Base-by-base conservation (phyloP, 1,140 invertebrate genomes). In the Homarus americanus region DNA sequence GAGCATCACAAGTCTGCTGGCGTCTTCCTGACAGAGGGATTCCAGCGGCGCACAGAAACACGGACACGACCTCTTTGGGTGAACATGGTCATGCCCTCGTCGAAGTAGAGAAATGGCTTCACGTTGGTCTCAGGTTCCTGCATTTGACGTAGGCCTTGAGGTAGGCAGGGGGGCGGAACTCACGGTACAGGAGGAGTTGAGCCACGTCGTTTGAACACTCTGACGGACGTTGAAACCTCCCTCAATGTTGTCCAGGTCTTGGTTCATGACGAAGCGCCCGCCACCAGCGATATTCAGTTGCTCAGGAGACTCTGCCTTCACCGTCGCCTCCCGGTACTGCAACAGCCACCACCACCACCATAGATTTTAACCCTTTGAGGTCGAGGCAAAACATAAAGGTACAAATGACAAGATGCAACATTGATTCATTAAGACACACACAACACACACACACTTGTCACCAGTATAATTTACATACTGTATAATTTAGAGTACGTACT, bases 131-230 rank as follows among this genome's bases (percentile, higher is more conserved):
- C n/a, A 3, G 17, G 40, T 7, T 20, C n/a, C 38, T 72, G 32
- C 83, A 85, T 20, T 44, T 72, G 32, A 85, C 63, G 20, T 85
- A 85, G 10, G 40, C 10, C 69, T 38, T 72, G 58, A 85, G 40
- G n/a, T 41, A n/a, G 12, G 24, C 36, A 7, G 12, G 63, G 12
- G 20, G 58, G 1, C 73, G 66, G 28, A 69, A 38, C 41, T 72
- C 24, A 34, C 38, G 28, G n/a, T 32, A 85, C 0, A 85, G 10
- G 32, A 44, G 17, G 24, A 85, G 53, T 40, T 85, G 24, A 7
- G 69, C 66, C 4, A 85, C 24, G 28, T 85, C 36, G 2, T 69
- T 69, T 85, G 83, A 24, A 85, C 32, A 17, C 53, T 32, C 69
- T 85, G 83, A 3, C 79, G 79, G 7, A 75, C 69, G 69, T 85